Evolutionary conservation across 2,113 vertebrate genomes (phyloP).

Genomic region (Bambusicola thoracicus): DNA sequence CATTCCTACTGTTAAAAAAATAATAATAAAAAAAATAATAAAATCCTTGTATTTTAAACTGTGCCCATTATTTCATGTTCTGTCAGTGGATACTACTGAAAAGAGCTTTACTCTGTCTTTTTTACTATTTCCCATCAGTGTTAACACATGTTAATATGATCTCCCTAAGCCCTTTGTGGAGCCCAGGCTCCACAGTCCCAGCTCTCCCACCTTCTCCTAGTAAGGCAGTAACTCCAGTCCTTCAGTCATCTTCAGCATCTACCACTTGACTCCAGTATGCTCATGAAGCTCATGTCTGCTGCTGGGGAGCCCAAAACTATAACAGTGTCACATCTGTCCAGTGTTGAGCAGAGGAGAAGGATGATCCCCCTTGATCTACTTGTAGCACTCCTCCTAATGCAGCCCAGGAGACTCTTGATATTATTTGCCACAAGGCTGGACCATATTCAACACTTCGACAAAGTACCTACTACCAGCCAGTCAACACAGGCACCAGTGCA

Average conservation of each 20-base stretch:
- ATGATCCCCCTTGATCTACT: background rate
- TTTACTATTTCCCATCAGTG: background rate
- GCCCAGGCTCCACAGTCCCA: background rate
- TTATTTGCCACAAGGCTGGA: background rate
- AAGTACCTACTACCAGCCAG: background rate
- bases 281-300: background rate
- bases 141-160: background rate
- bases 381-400: background rate
- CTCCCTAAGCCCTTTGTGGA: background rate
- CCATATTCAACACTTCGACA: background rate
- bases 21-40: background rate
- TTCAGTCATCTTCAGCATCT: background rate
- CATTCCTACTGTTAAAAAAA: fast-evolving
- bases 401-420: background rate
- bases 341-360: background rate
- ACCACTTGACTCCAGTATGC: background rate
- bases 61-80: background rate
- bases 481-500: background rate
- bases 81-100: background rate
- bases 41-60: background rate
- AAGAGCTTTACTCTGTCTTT: background rate
- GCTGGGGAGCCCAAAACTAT: background rate
- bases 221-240: background rate
- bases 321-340: fast-evolving
- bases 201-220: background rate